phyloP scores from a whole-genome alignment of 2,888 invertebrate genomes.

The Crocallis elinguaria region DNA sequence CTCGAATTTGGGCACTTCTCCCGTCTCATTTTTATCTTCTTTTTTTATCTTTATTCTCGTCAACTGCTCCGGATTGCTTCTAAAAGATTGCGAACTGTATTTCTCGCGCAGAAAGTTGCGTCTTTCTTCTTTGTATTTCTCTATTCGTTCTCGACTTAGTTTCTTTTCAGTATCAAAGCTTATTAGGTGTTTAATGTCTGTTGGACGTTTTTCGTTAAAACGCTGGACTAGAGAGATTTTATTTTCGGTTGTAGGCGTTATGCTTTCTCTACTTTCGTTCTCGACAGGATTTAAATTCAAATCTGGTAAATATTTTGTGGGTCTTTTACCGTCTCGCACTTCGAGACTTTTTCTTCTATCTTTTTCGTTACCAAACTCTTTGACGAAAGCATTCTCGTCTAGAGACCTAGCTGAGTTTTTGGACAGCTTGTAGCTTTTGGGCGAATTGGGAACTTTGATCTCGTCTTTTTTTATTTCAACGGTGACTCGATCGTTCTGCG shows the following conservation, averaged over 20 bases:
- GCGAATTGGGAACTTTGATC: conserved; percentile 59
- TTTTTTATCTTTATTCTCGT: conserved; percentile 74
- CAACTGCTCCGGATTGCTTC: conserved; percentile 85
- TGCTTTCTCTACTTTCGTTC: conserved; percentile 60
- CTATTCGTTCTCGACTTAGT: conserved; percentile 90
- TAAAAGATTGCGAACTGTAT: conserved; percentile 92
- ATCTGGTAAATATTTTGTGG: conserved; percentile 81
- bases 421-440: conserved; percentile 82
- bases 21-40: conserved; percentile 55
- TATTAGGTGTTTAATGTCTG: conserved; percentile 66
- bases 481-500: conserved; percentile 29
- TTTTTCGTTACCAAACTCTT: conserved; percentile 85
- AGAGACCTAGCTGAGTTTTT: conserved; percentile 88
- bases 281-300: conserved; percentile 70
- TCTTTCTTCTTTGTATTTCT: conserved; percentile 96
- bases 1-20: conserved; percentile 70
- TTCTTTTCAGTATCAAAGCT: conserved; percentile 82
- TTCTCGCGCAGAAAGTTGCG: conserved; percentile 93
- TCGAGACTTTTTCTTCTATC: conserved; percentile 87
- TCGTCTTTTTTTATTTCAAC: conserved; percentile 56
- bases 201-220: conserved; percentile 62
- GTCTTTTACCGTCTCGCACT: conserved; percentile 85
- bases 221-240: conserved; percentile 86
- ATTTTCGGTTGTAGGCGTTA: conserved; percentile 86
- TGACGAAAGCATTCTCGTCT: conserved; percentile 90